Conservation (phyloP, 2,113 vertebrate species). For the Tenebrosternarchus preto region DNA sequence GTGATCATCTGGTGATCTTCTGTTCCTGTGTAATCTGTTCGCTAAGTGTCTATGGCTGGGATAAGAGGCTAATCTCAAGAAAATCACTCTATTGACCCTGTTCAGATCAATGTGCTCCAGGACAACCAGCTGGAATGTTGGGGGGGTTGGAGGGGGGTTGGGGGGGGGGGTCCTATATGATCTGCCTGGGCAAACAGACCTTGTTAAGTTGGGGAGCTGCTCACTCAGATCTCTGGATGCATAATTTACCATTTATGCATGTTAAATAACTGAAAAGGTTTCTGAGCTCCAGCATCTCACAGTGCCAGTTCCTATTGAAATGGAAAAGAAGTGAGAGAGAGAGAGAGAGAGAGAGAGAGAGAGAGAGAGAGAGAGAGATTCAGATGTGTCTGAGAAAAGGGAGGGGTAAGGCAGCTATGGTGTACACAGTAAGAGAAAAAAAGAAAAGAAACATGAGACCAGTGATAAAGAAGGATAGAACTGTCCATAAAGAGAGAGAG, state of each 20-base stretch:
- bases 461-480: slow-evolving; percentile 15
- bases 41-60: slow-evolving; percentile 7
- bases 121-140: neutral
- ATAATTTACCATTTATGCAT: neutral
- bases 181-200: neutral
- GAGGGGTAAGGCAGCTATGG: neutral
- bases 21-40: slow-evolving; percentile 17
- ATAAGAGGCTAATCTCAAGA: slow-evolving; percentile 33
- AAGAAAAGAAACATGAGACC: neutral
- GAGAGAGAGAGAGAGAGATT: neutral
- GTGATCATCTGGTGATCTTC: slow-evolving; percentile 13
- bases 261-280: neutral
- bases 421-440: neutral
- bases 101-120: neutral
- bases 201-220: neutral
- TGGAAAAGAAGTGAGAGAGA: neutral
- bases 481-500: neutral
- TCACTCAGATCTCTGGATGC: neutral
- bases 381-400: neutral
- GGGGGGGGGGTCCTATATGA: neutral
- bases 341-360: neutral
- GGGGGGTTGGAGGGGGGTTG: neutral
- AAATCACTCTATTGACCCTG: slow-evolving; percentile 28
- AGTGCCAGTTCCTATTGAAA: neutral
- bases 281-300: neutral